Base-by-base conservation (phyloP, 2,888 invertebrate species). In the Eupelmus urozonus region DNA sequence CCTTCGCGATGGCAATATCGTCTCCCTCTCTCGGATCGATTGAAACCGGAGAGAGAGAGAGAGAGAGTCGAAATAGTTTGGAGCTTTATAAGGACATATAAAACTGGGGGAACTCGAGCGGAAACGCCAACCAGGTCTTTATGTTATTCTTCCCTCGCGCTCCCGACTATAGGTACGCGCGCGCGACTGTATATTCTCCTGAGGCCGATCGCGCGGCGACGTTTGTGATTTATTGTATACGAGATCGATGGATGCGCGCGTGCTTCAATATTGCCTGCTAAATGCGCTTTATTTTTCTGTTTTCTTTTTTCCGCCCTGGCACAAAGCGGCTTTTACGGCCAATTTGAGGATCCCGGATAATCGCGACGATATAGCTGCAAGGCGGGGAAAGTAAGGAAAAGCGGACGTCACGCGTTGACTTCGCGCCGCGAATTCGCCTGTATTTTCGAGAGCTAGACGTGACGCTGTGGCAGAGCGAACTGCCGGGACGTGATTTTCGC, bases 251-350 rank as follows among this genome's bases (percentile, higher is more conserved):
- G 29, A 74, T 34, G 49, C n/a, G 42, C 23, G 9, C 23, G 11
- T 34, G 2, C 11, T 34, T 34, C 34, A 45, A 49, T 42, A 66
- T 60, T 16, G 60, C 60, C 49, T 53, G 55, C 62, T 62, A 76
- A 60, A 62, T 45, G 45, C 25, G 25, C 5, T 34, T 51, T n/a
- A 27, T 59, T 29, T 16, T n/a, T n/a, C n/a, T n/a, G n/a, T n/a
- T n/a, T n/a, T n/a, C n/a, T n/a, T n/a, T 59, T n/a, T 55, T 34
- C 1, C 29, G 1, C 18, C 18, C 7, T 5, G 20, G 25, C 57
- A n/a, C 57, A 20, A 78, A 78, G 73, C 73, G 42, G 75, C 71
- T 75, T 79, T 79, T 75, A 79, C 79, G 71, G 75, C 60, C 79
- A 79, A 79, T 79, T 79, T 79, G 71, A 71, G 65, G 55, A 71